These are phyloP conservation scores for Caenorhabditis sp. DNA, from an alignment of 2,888 invertebrate species.

Conservation along the genomic window DNA sequence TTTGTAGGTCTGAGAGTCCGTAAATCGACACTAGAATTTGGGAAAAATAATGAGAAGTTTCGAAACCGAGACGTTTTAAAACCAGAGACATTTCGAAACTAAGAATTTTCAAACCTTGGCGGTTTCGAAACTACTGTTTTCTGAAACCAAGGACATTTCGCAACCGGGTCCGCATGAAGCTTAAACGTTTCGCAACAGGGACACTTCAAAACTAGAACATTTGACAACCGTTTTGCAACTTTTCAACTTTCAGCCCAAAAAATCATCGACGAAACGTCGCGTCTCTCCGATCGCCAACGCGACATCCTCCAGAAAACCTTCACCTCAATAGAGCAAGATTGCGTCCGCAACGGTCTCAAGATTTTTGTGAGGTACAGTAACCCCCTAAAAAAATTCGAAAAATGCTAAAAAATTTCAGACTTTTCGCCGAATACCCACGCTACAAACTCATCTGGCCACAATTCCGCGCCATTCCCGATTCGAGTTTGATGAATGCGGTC, in stretches of 20 bases:
- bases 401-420: constrained; percentile 59
- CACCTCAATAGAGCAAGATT: constrained; percentile 69
- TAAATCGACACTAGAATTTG: no score
- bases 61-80: no score
- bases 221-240: no score
- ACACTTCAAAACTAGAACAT: neutral
- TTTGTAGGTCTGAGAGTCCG: no score
- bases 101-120: no score
- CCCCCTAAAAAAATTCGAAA: constrained; percentile 12
- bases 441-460: constrained; percentile 82
- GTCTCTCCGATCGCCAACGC: constrained; percentile 71
- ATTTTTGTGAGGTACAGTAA: constrained; percentile 72
- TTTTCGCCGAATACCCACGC: constrained; percentile 80
- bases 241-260: constrained; percentile 68
- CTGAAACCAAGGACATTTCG: no score
- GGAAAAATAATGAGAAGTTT: no score
- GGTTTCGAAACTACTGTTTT: no score
- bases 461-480: constrained; percentile 80
- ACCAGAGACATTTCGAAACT: no score
- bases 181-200: no score
- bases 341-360: constrained; percentile 71
- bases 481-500: constrained; percentile 78
- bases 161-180: no score
- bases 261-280: constrained; percentile 68
- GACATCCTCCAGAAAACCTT: constrained; percentile 75